Conservation (phyloP, 2,888 invertebrate genomes). For the Napeogenes sylphis region DNA sequence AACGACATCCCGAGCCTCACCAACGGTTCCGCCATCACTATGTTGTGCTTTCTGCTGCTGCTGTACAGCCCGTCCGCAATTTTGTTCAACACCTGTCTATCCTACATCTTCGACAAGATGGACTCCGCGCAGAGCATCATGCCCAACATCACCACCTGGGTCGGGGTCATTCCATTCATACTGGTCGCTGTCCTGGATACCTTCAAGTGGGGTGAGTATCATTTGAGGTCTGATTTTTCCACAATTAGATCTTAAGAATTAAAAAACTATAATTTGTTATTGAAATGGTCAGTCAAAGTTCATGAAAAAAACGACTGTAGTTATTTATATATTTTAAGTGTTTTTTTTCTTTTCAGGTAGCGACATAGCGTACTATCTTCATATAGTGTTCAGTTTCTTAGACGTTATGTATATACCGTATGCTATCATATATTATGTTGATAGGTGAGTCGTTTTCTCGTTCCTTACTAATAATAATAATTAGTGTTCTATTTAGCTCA, state of each 20-base stretch:
- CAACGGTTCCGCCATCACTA: constrained; percentile 82
- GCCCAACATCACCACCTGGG: constrained; percentile 85
- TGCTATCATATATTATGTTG: constrained; percentile 88
- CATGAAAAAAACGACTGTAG: no score
- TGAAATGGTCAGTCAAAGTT: no score
- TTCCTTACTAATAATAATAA: no score
- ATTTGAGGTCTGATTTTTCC: background rate
- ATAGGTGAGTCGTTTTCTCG: constrained; percentile 63
- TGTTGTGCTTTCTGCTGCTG: constrained; percentile 80
- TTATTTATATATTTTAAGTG: no score
- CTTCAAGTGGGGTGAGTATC: constrained; percentile 81
- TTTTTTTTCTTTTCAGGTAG: constrained; percentile 67
- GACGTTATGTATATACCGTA: constrained; percentile 90
- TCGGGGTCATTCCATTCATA: constrained; percentile 86
- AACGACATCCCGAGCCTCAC: constrained; percentile 84
- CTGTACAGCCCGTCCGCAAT: constrained; percentile 87
- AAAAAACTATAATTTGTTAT: no score
- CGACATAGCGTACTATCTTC: constrained; percentile 82
- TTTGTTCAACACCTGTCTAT: constrained; percentile 85
- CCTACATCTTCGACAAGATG: constrained; percentile 88
- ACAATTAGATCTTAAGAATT: background rate
- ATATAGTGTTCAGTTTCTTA: constrained; percentile 83
- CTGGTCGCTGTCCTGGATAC: constrained; percentile 85
- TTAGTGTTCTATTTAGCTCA: no score
- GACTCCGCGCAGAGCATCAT: constrained; percentile 89